Conservation (phyloP, 2,113 vertebrate genomes). For the Colius striatus region DNA sequence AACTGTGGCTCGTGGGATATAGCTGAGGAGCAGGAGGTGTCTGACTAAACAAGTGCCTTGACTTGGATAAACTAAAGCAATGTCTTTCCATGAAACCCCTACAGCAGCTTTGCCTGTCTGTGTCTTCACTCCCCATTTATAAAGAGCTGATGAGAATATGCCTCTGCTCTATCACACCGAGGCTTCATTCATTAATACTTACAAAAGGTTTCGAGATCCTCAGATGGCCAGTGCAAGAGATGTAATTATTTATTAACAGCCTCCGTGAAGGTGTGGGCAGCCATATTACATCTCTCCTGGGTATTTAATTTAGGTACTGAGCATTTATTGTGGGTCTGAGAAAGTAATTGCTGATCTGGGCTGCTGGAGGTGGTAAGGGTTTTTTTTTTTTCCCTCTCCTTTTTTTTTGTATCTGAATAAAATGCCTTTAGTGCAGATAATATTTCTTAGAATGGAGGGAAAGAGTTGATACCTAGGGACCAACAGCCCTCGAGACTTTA, state of each 20-base stretch:
- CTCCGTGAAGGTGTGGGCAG: slow-evolving; percentile 49
- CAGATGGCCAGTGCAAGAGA: slow-evolving; percentile 52
- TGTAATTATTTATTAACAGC: slow-evolving; percentile 67
- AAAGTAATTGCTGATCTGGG: slow-evolving; percentile 49
- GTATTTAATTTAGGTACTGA: slow-evolving; percentile 68
- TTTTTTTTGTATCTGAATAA: background rate
- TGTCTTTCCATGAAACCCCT: background rate
- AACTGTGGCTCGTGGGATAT: background rate
- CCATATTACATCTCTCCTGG: slow-evolving; percentile 38
- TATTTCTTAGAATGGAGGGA: background rate
- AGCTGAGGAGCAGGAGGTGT: fast-evolving
- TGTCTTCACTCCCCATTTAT: background rate
- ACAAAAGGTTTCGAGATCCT: slow-evolving; percentile 59
- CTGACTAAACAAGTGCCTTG: background rate
- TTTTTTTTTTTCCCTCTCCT: too few relatives aligned
- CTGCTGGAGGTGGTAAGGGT: background rate
- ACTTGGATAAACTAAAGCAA: background rate
- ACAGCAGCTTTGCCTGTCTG: background rate
- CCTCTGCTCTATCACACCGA: background rate
- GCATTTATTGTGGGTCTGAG: slow-evolving; percentile 45
- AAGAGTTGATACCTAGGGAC: background rate
- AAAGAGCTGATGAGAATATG: slow-evolving; percentile 22
- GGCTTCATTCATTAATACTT: slow-evolving; percentile 55
- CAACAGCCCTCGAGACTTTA: background rate
- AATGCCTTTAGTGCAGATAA: background rate